These are phyloP conservation scores for Protodeltote pygarga DNA, from an alignment of 2,888 invertebrate genomes.

Conservation along the genomic window DNA sequence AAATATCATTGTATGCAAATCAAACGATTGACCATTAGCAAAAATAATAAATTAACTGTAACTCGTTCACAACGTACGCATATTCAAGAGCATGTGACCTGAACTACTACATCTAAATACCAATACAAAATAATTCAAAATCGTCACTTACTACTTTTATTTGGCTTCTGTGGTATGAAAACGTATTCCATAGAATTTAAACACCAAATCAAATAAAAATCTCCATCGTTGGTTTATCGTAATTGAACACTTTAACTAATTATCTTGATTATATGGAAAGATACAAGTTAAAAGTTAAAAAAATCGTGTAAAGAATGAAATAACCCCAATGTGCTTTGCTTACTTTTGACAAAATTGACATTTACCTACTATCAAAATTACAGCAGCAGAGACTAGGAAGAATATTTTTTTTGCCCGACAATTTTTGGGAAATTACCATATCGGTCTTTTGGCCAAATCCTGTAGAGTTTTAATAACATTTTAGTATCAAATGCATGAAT, in stretches of 20 bases:
- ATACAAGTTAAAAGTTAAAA: conserved; percentile 37
- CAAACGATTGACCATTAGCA: conserved; percentile 71
- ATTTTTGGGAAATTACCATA: conserved; percentile 12
- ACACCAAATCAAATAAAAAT: conserved; percentile 62
- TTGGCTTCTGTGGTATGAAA: conserved; percentile 66
- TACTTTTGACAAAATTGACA: conserved; percentile 67
- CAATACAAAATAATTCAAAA: conserved; percentile 59
- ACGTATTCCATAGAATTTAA: conserved; percentile 76
- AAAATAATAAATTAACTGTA: conserved; percentile 69
- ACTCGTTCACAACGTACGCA: conserved; percentile 63
- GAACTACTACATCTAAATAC: conserved; percentile 59
- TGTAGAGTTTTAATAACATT: not conserved
- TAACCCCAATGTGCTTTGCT: conserved; percentile 62
- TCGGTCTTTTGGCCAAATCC: not conserved
- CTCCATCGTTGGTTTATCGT: conserved; percentile 60
- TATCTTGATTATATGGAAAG: conserved; percentile 46
- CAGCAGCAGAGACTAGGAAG: conserved; percentile 22
- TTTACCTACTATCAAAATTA: no score
- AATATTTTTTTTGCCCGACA: conserved; percentile 18
- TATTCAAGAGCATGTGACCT: conserved; percentile 63
- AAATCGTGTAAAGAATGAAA: conserved; percentile 56
- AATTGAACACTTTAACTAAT: conserved; percentile 40
- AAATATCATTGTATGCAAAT: conserved; percentile 82
- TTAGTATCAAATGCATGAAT: not conserved
- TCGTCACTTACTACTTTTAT: conserved; percentile 74